phyloP scores from a whole-genome alignment of 2,888 invertebrate species.

The Andrena praecox region DNA sequence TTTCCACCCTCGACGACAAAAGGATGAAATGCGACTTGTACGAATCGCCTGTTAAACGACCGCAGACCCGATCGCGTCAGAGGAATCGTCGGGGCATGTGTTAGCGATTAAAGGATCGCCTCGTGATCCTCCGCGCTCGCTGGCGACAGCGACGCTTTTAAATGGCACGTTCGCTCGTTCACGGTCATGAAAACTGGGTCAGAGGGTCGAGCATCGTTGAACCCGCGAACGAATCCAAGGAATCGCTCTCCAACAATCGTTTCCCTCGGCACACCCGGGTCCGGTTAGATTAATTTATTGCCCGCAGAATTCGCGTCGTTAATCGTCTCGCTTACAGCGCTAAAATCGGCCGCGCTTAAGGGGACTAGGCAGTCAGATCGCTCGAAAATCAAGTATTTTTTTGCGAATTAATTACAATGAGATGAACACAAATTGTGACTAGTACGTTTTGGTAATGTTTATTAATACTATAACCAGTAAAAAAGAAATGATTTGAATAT shows the following conservation, averaged over 20 bases:
- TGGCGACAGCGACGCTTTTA: constrained; percentile 53
- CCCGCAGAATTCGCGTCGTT: constrained; percentile 22
- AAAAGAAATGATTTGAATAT: no score
- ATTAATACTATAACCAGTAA: no score
- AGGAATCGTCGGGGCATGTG: constrained; percentile 44
- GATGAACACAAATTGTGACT: no score
- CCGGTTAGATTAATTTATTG: constrained; percentile 50
- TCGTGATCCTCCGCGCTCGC: constrained; percentile 23
- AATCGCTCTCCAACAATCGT: constrained; percentile 54
- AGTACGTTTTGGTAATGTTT: no score
- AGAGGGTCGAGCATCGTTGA: constrained; percentile 59
- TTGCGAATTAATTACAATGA: no score
- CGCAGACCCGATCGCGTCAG: constrained; percentile 11
- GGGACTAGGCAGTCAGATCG: no score
- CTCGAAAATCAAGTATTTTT: no score
- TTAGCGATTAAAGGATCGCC: constrained; percentile 62
- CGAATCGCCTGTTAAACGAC: background rate
- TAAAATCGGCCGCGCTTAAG: background rate
- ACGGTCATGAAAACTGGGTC: constrained; percentile 69
- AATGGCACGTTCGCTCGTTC: constrained; percentile 62
- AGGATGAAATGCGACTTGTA: background rate
- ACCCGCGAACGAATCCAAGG: constrained; percentile 51
- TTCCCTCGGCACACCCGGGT: constrained; percentile 35
- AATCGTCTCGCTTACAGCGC: constrained; percentile 30
- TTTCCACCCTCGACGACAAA: no score